Conservation (phyloP, 1,140 invertebrate species). For the Pollicipes pollicipes region DNA sequence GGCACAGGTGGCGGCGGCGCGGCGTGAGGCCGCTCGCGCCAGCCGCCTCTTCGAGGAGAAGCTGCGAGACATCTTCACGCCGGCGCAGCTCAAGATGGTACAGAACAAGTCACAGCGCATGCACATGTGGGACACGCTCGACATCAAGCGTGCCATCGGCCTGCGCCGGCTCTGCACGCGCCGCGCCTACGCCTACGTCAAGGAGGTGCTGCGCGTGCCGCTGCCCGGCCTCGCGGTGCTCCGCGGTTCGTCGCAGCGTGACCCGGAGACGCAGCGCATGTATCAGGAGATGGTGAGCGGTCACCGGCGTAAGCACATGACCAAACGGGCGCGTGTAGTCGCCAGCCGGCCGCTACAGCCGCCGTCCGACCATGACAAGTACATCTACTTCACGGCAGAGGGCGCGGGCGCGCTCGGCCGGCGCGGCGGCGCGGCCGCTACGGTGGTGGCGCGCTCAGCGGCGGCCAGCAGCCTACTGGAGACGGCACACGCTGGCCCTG, state of each 20-base stretch:
- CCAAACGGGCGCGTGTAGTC: neutral
- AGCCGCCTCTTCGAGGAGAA: neutral
- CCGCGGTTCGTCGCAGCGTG: neutral
- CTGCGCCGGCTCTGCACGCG: neutral
- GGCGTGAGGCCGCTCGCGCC: neutral
- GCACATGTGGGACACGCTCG: neutral
- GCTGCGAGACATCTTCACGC: neutral
- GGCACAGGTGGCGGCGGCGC: neutral
- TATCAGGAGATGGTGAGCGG: neutral
- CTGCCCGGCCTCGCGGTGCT: neutral
- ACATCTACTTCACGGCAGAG: neutral
- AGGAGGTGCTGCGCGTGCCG: neutral
- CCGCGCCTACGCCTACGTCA: neutral
- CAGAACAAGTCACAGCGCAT: neutral
- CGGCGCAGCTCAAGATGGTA: neutral
- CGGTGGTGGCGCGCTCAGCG: neutral
- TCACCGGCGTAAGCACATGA: neutral
- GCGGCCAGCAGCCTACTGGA: neutral
- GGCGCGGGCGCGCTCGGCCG: no score
- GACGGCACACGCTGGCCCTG: neutral
- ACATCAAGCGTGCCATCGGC: neutral
- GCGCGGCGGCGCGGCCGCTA: no score
- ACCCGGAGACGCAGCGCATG: neutral
- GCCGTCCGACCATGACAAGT: neutral
- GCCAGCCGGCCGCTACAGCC: neutral